Base-by-base conservation (phyloP, 2,888 invertebrate genomes). In the Sinhomidia bicolor region DNA sequence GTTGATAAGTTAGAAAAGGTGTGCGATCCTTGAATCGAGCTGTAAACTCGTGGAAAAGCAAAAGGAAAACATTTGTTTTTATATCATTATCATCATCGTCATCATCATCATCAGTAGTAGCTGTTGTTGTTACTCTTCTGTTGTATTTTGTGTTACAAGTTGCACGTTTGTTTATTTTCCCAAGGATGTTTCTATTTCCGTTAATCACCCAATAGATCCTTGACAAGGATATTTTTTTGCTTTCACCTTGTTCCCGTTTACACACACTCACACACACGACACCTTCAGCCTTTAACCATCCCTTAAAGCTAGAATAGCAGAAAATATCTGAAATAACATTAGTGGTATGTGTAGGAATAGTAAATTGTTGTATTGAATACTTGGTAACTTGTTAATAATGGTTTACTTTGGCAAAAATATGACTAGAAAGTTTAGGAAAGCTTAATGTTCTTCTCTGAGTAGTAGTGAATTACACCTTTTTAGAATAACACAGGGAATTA, bases 371-470 rank as follows among this genome's bases (percentile, higher is more conserved):
- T 57, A 12, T 1, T 20, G 57, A 57, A 57, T 68, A 68, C 17
- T 68, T 68, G 74, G 23, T 47, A 74, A 23, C 5, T 47, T 47
- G 47, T 78, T 78, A 54, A n/a, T n/a, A n/a, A 54, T 12, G 10
- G 1, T 36, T 57, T 57, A 20, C 20, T 60, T 80, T 80, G 80
- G 80, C 60, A 60, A 80, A 51, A 80, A 41, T n/a, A 23, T 80
- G 80, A 80, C 80, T 80, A 80, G 80, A 80, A 44, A 20, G 60
- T 80, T 57, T 36, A 62, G 62, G 10, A 60, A 80, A 62, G 62
- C 41, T 26, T 60, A 26, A 9, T 14, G 29, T 62, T 62, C 4
- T 74, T 74, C 6, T 71, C 6, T 71, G 74, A 74, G 74, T 74
- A 51, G n/a, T 14, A 29, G 26, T 23, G 20, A 47, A 51, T 47